Evolutionary conservation across 2,113 vertebrate genomes (phyloP), one percentile per base, ranked within the genome.

Genomic region (Nestor notabilis): DNA sequence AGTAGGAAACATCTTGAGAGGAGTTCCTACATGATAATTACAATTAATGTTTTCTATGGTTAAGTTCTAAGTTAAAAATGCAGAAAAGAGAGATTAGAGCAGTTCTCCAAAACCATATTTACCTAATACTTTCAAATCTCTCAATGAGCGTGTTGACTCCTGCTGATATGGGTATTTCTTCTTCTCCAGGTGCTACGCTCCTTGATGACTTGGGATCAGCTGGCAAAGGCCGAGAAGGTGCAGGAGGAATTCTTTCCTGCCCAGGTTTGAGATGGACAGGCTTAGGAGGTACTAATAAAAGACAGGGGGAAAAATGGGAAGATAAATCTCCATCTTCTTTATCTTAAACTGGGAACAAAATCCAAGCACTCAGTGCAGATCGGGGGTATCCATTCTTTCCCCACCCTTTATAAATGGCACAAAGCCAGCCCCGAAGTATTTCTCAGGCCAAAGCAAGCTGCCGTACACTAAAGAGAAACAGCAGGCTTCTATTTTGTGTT

Each of bases 251-350:
- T 97, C 97, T 98, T 95, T 98, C 98, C 96, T 98, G 98, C 55
- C 98, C 98, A 89, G 98, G 96, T 96, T 98, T 98, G 93, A 99
- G 98, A 96, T 98, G 98, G 58, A 97, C 95, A 78, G 98, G 98
- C 96, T 99, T 99, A 99, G 98, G 98, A 98, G 98, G 98, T 97
- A 98, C 99, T 99, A 96, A 75, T 86, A 76, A 98, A 84, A 94
- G 63, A 94, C 70, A 93, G 87, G 29, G 68, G 50, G 46, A 49
- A 63, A 80, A 78, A 68, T 11, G 74, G 52, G 49, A 83, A 35
- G 64, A 35, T 89, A 31, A 95, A 79, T 88, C 85, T 85, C 70
- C 64, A 83, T 86, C 61, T 70, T 89, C 68, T 84, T 96, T 33
- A 80, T 49, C 49, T 12, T 88, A 63, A 81, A 92, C 44, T 12